Evolutionary conservation across 2,888 invertebrate genomes (phyloP).

Genomic region (Phragmatobia fuliginosa): DNA sequence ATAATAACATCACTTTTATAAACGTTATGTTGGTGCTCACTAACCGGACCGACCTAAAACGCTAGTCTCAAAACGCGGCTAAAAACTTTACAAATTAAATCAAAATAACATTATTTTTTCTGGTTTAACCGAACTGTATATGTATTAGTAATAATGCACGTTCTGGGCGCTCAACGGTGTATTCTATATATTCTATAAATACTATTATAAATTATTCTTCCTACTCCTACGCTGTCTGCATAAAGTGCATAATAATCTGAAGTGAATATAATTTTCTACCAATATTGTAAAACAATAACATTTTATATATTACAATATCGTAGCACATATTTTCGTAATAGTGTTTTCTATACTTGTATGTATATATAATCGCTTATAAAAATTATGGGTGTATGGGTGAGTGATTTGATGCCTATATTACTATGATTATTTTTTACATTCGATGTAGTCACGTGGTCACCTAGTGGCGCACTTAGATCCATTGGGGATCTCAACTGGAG

Average conservation of each 20-base stretch:
- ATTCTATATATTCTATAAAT: conserved; percentile 22
- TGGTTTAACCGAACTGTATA: conserved; percentile 33
- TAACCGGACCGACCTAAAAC: conserved; percentile 75
- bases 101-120: conserved; percentile 25
- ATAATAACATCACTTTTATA: conserved; percentile 30
- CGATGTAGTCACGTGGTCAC: conserved; percentile 94
- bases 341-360: neutral
- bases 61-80: conserved; percentile 79
- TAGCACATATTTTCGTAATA: neutral
- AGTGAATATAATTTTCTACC: conserved; percentile 11
- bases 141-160: conserved; percentile 44
- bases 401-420: conserved; percentile 40
- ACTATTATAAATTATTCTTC: conserved; percentile 16
- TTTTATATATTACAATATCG: neutral
- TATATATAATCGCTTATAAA: conserved; percentile 39
- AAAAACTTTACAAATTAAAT: conserved; percentile 22
- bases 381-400: conserved; percentile 34
- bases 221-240: conserved; percentile 17
- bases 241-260: conserved; percentile 30
- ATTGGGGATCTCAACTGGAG: conserved; percentile 93
- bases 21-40: conserved; percentile 41
- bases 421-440: conserved; percentile 58
- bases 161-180: conserved; percentile 39
- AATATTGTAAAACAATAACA: neutral
- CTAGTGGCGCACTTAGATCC: conserved; percentile 97